Evolutionary conservation across 1,140 invertebrate species (phyloP), one percentile per base, ranked within the genome.

Genomic region (Drosophila suzukii): DNA sequence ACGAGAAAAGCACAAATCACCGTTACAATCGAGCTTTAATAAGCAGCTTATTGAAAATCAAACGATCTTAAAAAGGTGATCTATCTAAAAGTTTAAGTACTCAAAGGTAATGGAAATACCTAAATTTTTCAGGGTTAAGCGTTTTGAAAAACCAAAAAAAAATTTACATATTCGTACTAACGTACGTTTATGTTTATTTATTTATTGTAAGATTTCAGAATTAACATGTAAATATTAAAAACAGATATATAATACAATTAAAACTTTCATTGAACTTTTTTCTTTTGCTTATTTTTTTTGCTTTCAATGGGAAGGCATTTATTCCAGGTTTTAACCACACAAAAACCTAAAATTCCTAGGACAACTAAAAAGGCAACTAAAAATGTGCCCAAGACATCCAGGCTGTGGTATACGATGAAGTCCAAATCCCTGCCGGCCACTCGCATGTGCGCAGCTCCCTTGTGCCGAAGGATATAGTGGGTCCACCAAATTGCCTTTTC

Each of bases 401-500:
- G 24, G 6, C 41, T 71, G 10, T 85, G 67, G 46, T 81, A 81
- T 30, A 60, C 68, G 10, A 81, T 34, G 7, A 86, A 71, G 11
- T 57, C 62, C 36, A 86, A 15, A 6, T 88, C 58, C 43, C 65
- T 54, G 6, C 90, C 88, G 10, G 92, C 78, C 4, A 93, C 90
- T 0, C 92, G 88, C 58, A 94, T 89, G 63, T 93, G 91, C 6
- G 86, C 66, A 0, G 93, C 93, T 15, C 85, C 81, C 6, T 85
- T 79, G 56, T 91, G 76, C 2, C 84, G 81, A 61, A 61, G 83
- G 71, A 94, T 92, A 62, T 95, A 95, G 72, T 95, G 94, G 0
- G 94, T 93, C 95, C 95, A 95, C 91, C 93, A 95, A 27, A 94
- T 91, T 5, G 94, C 94, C 1, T 92, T 94, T 13, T 95, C 94